A percentile compares a stretch with the other conserved stretches of the same genome.
These are phyloP conservation scores for Plodia interpunctella DNA, from an alignment of 1,140 invertebrate species.

Conservation along the genomic window DNA sequence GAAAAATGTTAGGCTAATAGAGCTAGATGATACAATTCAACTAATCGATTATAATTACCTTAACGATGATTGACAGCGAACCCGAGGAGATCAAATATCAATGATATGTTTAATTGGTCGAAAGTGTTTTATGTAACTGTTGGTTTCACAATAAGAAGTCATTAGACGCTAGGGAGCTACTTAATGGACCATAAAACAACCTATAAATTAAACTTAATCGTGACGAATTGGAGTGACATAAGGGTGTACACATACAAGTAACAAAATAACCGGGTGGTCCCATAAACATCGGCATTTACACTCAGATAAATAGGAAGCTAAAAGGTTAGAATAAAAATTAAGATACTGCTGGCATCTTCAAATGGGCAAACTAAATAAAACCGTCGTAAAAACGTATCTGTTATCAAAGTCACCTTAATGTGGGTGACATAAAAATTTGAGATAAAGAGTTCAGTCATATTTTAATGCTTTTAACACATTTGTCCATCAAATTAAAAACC, in stretches of 20 bases:
- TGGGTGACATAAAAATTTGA: slow-evolving; percentile 29
- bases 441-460: slow-evolving; percentile 23
- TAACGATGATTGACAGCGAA: slow-evolving; percentile 30
- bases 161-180: slow-evolving; percentile 56
- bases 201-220: slow-evolving; percentile 72
- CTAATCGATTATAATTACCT: neutral
- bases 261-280: slow-evolving; percentile 59
- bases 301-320: slow-evolving; percentile 43
- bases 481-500: neutral
- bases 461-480: slow-evolving; percentile 8
- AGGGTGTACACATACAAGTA: slow-evolving; percentile 40
- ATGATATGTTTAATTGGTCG: slow-evolving; percentile 51
- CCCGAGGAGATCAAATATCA: slow-evolving; percentile 47
- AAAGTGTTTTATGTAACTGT: slow-evolving; percentile 63
- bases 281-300: slow-evolving; percentile 45
- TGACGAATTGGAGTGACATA: slow-evolving; percentile 68
- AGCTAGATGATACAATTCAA: neutral
- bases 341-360: slow-evolving; percentile 43
- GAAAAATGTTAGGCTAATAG: neutral
- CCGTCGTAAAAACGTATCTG: slow-evolving; percentile 33
- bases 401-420: slow-evolving; percentile 37
- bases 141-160: slow-evolving; percentile 60
- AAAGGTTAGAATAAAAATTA: slow-evolving; percentile 56
- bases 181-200: slow-evolving; percentile 70
- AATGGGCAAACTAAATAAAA: slow-evolving; percentile 35